Evolutionary conservation across 2,797 vertebrate genomes (phyloP).

Genomic region (Poeciliopsis gracilis): DNA sequence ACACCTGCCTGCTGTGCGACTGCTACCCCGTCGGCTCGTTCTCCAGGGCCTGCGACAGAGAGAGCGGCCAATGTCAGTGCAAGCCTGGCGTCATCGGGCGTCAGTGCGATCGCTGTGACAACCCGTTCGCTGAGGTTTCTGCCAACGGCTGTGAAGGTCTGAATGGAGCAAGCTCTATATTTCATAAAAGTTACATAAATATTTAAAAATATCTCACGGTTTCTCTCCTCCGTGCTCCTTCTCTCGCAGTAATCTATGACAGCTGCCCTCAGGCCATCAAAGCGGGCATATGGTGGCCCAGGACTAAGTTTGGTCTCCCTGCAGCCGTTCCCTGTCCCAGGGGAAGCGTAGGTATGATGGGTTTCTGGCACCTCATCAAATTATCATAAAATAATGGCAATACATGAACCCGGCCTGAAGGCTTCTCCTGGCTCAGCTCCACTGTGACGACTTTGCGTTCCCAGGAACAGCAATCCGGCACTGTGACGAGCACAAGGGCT

Average conservation of each 20-base stretch:
- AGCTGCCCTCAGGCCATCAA: conserved; percentile 94
- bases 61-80: conserved; percentile 91
- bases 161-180: conserved; percentile 13
- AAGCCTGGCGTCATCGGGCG: conserved; percentile 93
- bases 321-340: conserved; percentile 91
- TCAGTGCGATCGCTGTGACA: conserved; percentile 94
- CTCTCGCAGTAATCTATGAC: conserved; percentile 91
- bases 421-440: conserved; percentile 29
- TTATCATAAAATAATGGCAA: conserved; percentile 68
- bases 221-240: conserved; percentile 12
- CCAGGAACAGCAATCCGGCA: conserved; percentile 92
- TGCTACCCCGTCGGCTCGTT: conserved; percentile 93
- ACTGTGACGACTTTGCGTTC: conserved; percentile 16
- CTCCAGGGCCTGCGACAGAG: conserved; percentile 87
- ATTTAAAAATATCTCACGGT: conserved; percentile 16
- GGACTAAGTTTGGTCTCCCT: conserved; percentile 93
- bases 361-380: conserved; percentile 57
- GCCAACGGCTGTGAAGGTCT: conserved; percentile 92
- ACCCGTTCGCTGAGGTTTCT: conserved; percentile 96
- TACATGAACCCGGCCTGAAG: conserved; percentile 72
- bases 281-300: conserved; percentile 95
- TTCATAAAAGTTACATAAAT: conserved; percentile 21
- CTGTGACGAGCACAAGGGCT: conserved; percentile 96
- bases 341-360: conserved; percentile 87
- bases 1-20: conserved; percentile 89